phyloP scores from a whole-genome alignment of 2,797 vertebrate species.

The Paguma larvata region DNA sequence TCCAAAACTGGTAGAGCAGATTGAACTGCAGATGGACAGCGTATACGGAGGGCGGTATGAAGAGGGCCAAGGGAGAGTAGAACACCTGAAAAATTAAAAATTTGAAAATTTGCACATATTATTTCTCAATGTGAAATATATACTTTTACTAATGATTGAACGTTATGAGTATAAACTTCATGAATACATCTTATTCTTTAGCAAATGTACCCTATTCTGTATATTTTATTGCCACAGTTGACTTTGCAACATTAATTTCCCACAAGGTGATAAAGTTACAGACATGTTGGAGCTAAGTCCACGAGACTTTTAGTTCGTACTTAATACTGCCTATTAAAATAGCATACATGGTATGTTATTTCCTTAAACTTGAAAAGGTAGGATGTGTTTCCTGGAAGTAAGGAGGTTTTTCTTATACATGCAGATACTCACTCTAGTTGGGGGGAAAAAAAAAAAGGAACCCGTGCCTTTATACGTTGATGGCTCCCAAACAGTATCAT shows the following conservation, averaged over 20 bases:
- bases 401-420: background rate
- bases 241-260: conserved; percentile 60
- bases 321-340: conserved; percentile 66
- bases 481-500: background rate
- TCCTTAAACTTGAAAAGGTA: conserved; percentile 63
- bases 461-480: background rate
- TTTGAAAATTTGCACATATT: background rate
- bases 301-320: conserved; percentile 40
- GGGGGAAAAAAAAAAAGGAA: background rate
- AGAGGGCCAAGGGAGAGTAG: conserved; percentile 95
- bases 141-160: background rate
- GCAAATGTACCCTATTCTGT: background rate
- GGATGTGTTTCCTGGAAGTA: background rate
- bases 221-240: conserved; percentile 56
- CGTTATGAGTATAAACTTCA: background rate
- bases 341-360: background rate
- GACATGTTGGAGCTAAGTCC: background rate
- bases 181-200: background rate
- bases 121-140: background rate
- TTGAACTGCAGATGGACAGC: conserved; percentile 96
- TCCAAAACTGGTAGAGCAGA: conserved; percentile 98
- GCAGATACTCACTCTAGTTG: background rate
- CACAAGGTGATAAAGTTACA: conserved; percentile 49
- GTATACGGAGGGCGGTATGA: conserved; percentile 93
- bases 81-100: conserved; percentile 91